Percentiles rank a stretch among this genome's conserved stretches.
Evolutionary conservation across 2,888 invertebrate species (phyloP).

Genomic region (Amorpha juglandis): DNA sequence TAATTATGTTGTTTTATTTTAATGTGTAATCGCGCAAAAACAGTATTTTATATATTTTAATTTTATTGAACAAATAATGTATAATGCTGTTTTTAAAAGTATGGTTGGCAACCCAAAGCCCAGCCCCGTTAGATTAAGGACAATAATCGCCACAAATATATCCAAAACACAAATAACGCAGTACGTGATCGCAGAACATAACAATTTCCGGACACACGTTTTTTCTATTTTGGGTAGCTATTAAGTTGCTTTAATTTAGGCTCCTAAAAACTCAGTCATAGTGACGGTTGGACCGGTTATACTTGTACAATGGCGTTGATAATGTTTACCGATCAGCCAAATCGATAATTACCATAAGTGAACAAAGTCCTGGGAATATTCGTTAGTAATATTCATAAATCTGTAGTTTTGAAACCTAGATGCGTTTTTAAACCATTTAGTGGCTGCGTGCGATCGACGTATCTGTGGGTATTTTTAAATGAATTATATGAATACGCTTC

Average conservation of each 20-base stretch:
- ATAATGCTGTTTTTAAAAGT: too few species aligned
- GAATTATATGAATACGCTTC: too few species aligned
- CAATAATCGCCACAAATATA: background rate
- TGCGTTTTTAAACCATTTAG: background rate
- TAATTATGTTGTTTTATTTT: too few species aligned
- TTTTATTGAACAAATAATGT: too few species aligned
- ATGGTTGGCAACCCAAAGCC: too few species aligned
- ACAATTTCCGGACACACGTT: conserved; percentile 67
- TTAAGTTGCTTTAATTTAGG: conserved; percentile 63
- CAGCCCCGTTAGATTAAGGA: background rate
- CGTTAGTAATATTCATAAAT: background rate
- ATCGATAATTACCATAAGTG: conserved; percentile 11
- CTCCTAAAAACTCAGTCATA: conserved; percentile 57
- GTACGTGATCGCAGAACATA: conserved; percentile 40
- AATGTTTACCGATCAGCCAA: conserved; percentile 13
- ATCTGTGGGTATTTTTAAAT: too few species aligned
- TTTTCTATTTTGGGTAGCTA: conserved; percentile 50
- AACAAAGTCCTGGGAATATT: conserved; percentile 10
- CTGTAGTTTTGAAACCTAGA: background rate
- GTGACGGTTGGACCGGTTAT: conserved; percentile 64
- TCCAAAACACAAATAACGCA: conserved; percentile 3
- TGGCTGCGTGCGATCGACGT: too few species aligned
- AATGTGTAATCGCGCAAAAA: too few species aligned
- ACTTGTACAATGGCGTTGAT: conserved; percentile 39
- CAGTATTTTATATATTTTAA: too few species aligned